Evolutionary conservation across 1,140 invertebrate genomes (phyloP).

Genomic region (Tetragnatha versicolor): DNA sequence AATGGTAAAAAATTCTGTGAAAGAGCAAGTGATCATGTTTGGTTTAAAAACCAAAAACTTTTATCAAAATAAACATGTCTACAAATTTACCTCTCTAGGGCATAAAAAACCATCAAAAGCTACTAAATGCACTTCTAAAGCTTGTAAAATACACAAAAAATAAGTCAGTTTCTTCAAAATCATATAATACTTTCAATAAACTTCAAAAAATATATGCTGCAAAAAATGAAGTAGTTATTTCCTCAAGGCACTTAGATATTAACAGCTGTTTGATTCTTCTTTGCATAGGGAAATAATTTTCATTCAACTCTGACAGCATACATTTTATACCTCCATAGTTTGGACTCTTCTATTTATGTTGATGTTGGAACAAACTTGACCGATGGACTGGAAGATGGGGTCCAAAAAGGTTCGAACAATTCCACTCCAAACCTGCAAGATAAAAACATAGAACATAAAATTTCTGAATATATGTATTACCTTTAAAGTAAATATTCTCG

Average conservation of each 20-base stretch:
- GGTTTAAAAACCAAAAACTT: too few species aligned
- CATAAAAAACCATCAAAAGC: background rate
- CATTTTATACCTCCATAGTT: background rate
- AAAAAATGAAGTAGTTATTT: background rate
- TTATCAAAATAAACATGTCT: too few species aligned
- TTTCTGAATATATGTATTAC: too few species aligned
- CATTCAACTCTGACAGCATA: background rate
- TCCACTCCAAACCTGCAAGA: conserved; percentile 52
- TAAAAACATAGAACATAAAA: background rate
- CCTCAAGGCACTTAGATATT: conserved; percentile 1
- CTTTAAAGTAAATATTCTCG: too few species aligned
- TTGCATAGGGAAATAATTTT: background rate
- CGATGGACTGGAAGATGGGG: conserved; percentile 51
- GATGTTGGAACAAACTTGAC: conserved; percentile 15
- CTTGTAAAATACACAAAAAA: background rate
- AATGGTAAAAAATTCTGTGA: too few species aligned
- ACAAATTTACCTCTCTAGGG: background rate
- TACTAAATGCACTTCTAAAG: conserved; percentile 5
- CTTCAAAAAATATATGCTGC: conserved; percentile 5
- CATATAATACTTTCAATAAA: background rate
- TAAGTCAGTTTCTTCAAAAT: background rate
- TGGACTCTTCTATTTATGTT: background rate
- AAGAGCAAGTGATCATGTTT: too few species aligned
- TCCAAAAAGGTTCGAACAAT: conserved; percentile 53
- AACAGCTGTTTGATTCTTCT: background rate